Base-by-base conservation (phyloP, 2,113 vertebrate genomes). In the Chascanopsetta lugubris region DNA sequence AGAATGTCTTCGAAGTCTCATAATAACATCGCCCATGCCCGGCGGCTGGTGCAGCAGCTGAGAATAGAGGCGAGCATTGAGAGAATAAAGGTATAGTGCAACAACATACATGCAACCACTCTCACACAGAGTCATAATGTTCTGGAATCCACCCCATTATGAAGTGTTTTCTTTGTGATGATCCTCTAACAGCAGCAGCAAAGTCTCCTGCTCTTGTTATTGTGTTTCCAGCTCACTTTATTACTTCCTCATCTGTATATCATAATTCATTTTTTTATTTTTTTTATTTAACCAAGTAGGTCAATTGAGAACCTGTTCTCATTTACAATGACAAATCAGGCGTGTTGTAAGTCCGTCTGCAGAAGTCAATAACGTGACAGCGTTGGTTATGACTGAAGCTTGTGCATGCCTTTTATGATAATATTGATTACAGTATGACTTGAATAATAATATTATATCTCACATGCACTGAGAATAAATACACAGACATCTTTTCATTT, bases 1-100 rank as follows among this genome's bases (percentile, higher is more conserved):
- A 95, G 87, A 69, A 98, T 98, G 96, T 96, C 96, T 50, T 93
- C 95, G 72, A 98, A 96, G 90, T 91, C 94, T 1, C 85, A 93
- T 36, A 98, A 95, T 87, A 99, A 92, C 88, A 93, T 96, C 22
- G 72, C 92, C 25, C 94, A 96, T 61, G 94, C 94, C 1, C 90
- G 92, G 27, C 92, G 93, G 77, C 95, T 92, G 0, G 97, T 99
- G 70, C 95, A 97, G 86, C 97, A 98, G 85, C 76, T 99, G 25
- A 92, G 94, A 57, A 82, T 94, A 77, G 97, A 98, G 57, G 96
- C 97, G 8, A 95, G 92, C 77, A 93, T 96, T 1, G 96, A 99
- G 76, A 94, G 97, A 87, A 97, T 97, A 93, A 99, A 98, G 97
- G 97, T 98, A 83, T 12, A 20, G 17, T 32, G 21, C 34, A 34